These are phyloP conservation scores for Astreopora myriophthalma DNA, from an alignment of 64 coral and sea anemone genomes.

Conservation along the genomic window DNA sequence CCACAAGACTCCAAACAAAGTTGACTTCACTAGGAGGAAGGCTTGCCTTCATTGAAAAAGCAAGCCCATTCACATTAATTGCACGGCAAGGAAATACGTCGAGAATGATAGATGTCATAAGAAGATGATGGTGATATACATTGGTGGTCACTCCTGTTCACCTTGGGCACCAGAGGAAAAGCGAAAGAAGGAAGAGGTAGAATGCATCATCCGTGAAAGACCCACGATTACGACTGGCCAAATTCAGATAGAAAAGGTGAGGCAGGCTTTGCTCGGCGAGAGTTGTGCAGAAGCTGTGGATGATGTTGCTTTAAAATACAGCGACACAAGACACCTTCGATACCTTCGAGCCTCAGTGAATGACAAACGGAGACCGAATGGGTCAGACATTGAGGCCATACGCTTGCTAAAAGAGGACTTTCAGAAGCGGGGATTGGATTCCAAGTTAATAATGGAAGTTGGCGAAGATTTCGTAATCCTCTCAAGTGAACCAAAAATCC, in stretches of 20 bases:
- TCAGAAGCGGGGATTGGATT: slow-evolving; percentile 17
- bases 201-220: not conserved
- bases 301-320: slow-evolving; percentile 21
- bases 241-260: slow-evolving; percentile 46
- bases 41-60: slow-evolving; percentile 22
- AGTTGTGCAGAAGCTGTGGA: not conserved
- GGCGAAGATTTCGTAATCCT: slow-evolving; percentile 13
- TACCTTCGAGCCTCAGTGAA: slow-evolving; percentile 10
- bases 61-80: not conserved
- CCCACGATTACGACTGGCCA: slow-evolving; percentile 32
- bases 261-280: slow-evolving; percentile 35
- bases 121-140: slow-evolving; percentile 42
- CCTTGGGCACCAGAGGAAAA: not conserved
- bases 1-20: not conserved
- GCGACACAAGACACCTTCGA: slow-evolving; percentile 18
- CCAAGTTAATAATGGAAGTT: slow-evolving; percentile 16
- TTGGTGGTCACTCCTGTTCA: not conserved
- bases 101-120: slow-evolving; percentile 57
- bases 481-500: slow-evolving; percentile 29
- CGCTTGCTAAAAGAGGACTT: slow-evolving; percentile 38
- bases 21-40: slow-evolving; percentile 28
- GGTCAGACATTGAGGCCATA: slow-evolving; percentile 53
- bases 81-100: slow-evolving; percentile 41
- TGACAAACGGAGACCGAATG: slow-evolving; percentile 3
- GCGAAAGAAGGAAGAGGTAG: slow-evolving; percentile 3